Base-by-base conservation (phyloP, 2,888 invertebrate genomes). In the Apotomis capreana region DNA sequence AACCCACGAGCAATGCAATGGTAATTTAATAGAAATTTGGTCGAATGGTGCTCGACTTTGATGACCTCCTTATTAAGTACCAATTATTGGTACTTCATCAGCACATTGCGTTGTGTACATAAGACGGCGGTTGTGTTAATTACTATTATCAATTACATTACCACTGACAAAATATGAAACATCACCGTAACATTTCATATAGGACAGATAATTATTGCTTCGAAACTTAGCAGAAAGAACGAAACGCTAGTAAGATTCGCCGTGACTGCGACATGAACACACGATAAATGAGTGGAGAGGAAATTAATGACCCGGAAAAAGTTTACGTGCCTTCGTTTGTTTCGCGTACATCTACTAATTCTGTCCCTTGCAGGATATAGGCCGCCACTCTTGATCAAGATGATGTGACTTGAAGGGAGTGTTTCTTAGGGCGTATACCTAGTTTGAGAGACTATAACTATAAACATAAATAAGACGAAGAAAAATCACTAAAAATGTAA, bases 291-390 rank as follows among this genome's bases (percentile, higher is more conserved):
- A 87, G 82, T 80, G 78, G 81, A 76, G 78, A 81, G 84, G 84
- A 86, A 84, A 87, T 88, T 87, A 88, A 87, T 87, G 87, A 85
- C 76, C 78, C 78, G 80, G 82, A 85, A 87, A 84, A 85, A 84
- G 78, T 85, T 83, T 74, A 78, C 77, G 76, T 77, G 78, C 78
- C 76, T 81, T 80, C 76, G 76, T 78, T 80, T 85, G 81, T 81
- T 83, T 77, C 79, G 49, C 52, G 70, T 65, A 65, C 65, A 59
- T 73, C 55, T 49, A 69, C 68, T 65, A 61, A 69, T 65, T 61
- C 73, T 69, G 60, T 58, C 65, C 46, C 54, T n/a, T 46, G 36
- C 54, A 69, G 60, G 52, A 55, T 55, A 57, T n/a, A n/a, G n/a
- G n/a, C 5, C 26, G 54, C 64, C 26, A 40, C 40, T n/a, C 63